These are phyloP conservation scores for Notospermus geniculatus DNA, from an alignment of 1,140 invertebrate species.

Conservation along the genomic window DNA sequence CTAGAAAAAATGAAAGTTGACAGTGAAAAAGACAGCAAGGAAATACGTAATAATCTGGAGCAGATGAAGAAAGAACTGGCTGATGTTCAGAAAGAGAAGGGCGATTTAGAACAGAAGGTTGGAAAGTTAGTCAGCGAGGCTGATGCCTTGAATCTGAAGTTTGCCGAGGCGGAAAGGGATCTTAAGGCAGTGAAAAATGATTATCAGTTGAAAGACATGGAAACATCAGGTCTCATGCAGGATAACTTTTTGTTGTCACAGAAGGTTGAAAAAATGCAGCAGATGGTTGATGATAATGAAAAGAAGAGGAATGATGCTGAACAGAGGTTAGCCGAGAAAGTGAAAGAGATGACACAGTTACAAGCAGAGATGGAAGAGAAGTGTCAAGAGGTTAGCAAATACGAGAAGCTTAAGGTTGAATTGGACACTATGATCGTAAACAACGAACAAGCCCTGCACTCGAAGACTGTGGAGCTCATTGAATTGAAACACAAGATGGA, in stretches of 20 bases:
- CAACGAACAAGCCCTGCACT: not conserved
- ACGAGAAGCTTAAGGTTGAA: conserved; percentile 1
- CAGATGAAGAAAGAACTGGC: conserved; percentile 3
- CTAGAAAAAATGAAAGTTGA: not conserved
- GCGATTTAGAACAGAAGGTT: not conserved
- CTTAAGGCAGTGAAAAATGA: not conserved
- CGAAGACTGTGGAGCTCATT: not conserved
- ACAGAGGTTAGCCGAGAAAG: not conserved
- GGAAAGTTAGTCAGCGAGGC: not conserved
- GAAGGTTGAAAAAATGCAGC: not conserved
- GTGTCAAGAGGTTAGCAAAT: not conserved
- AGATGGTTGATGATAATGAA: not conserved
- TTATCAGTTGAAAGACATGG: not conserved
- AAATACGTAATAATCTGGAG: not conserved
- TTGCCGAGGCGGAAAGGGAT: not conserved
- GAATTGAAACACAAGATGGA: not conserved
- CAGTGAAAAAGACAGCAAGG: not conserved
- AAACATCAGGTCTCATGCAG: not conserved
- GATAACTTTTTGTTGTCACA: conserved; percentile 2
- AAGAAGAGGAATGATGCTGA: not conserved
- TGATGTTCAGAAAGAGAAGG: not conserved
- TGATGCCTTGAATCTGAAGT: not conserved
- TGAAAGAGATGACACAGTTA: not conserved
- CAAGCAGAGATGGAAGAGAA: not conserved
- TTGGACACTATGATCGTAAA: not conserved